Evolutionary conservation across 2,888 invertebrate genomes (phyloP).

Genomic region (Cantharis rufa): DNA sequence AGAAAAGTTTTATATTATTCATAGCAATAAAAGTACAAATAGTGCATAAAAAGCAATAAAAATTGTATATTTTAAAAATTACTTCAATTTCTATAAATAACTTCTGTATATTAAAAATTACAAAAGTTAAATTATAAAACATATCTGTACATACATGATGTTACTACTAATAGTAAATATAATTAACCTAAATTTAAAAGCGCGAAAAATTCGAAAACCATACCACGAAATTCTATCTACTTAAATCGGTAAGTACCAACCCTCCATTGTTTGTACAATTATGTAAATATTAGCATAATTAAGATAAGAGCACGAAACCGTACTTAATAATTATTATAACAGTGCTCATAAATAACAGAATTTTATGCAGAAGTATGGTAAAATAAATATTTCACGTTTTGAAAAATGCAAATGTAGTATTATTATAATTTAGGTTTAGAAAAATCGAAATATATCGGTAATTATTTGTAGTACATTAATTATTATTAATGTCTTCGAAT

Average conservation of each 20-base stretch:
- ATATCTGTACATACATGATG: background rate
- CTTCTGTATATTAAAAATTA: background rate
- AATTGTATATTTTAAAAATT: background rate
- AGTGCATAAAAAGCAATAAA: background rate
- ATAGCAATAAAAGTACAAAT: background rate
- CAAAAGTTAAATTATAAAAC: background rate
- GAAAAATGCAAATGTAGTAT: background rate
- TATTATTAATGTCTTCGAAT: too few species aligned
- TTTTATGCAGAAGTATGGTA: background rate
- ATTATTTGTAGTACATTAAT: too few species aligned
- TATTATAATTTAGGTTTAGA: too few species aligned
- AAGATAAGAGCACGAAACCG: background rate
- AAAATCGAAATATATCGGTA: too few species aligned
- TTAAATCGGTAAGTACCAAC: background rate
- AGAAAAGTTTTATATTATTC: constrained; percentile 37
- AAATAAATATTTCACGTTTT: background rate
- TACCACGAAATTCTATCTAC: background rate
- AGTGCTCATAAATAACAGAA: background rate
- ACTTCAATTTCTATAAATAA: background rate
- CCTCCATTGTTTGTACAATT: background rate
- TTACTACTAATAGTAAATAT: background rate
- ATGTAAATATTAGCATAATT: background rate
- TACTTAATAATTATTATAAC: background rate
- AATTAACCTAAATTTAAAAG: background rate
- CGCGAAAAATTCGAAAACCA: background rate